Base-by-base conservation (phyloP, 2,113 vertebrate species). In the Solea solea region DNA sequence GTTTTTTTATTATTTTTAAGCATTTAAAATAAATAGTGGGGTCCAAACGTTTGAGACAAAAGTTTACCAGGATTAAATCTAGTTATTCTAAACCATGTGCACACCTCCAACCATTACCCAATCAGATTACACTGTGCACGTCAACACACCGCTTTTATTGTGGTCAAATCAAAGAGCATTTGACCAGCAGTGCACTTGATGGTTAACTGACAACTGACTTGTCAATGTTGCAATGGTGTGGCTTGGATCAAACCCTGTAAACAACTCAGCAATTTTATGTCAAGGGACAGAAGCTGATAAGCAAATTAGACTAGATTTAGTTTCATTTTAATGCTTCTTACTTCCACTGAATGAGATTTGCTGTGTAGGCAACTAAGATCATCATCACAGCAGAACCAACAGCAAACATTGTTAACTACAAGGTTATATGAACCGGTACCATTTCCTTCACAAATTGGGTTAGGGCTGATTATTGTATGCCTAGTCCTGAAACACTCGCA, bases 81-180 rank as follows among this genome's bases (percentile, higher is more conserved):
- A 42, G 8, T 68, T 60, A 60, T 2, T 4, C 15, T 44, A 42
- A 58, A 55, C 14, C 39, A 52, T 55, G 54, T 51, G 28, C 39
- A 50, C 13, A 13, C 14, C 1, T 58, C 6, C 50, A 60, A 44
- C 8, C 5, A 51, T 3, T 67, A 14, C 67, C 28, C 62, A 50
- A 72, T 25, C n/a, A 59, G 62, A 54, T 51, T 53, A 57, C 27
- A 80, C n/a, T 44, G 34, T 34, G 51, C 51, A 7, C 66, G 69
- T 68, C 56, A 72, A 67, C 42, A 72, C 9, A 54, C 10, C 14
- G 42, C 21, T 34, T 73, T 15, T 41, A 15, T 12, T 8, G n/a
- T 16, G 10, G 52, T 46, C 3, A 45, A 2, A 25, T 6, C 39
- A 40, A 5, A 21, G 13, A 15, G 56, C 55, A 71, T 51, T 21